A percentile compares a stretch with the other conserved stretches of the same genome.
Conservation (phyloP, 2,113 vertebrate species). For the Rhabdomys dilectus region DNA sequence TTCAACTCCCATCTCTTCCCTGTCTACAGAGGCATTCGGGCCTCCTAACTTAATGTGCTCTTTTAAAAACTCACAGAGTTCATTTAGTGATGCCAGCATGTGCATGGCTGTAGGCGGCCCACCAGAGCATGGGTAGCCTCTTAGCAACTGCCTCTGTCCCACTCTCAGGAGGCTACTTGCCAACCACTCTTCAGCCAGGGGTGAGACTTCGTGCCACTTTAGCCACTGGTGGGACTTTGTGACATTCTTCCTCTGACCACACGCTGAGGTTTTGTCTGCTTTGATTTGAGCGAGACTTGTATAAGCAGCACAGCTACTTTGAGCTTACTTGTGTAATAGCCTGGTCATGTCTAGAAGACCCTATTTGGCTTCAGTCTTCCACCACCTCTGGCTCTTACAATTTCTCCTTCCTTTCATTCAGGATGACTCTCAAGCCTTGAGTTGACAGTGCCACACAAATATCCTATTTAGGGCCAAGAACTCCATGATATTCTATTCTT, state of each 20-base stretch:
- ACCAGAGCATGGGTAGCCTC: fast-evolving
- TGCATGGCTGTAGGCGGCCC: too few relatives aligned
- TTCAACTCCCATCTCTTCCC: neutral
- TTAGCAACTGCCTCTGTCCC: neutral
- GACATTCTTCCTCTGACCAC: too few relatives aligned
- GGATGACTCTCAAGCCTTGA: neutral
- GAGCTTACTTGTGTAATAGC: neutral
- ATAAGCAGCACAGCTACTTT: too few relatives aligned
- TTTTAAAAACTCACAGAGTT: neutral
- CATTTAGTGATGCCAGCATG: neutral
- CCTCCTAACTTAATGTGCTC: too few relatives aligned
- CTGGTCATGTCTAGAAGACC: neutral
- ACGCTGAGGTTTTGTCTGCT: neutral
- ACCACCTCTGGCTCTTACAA: neutral
- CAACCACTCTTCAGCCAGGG: neutral
- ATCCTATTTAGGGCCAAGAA: neutral
- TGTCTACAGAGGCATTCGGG: too few relatives aligned
- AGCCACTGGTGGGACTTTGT: neutral
- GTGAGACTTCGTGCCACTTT: neutral
- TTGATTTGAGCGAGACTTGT: neutral
- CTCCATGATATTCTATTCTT: neutral
- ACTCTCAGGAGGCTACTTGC: neutral
- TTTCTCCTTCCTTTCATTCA: too few relatives aligned
- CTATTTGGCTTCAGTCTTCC: neutral
- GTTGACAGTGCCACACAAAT: neutral